These are phyloP conservation scores for Prionailurus viverrinus DNA, from an alignment of 2,113 vertebrate species.

Conservation along the genomic window DNA sequence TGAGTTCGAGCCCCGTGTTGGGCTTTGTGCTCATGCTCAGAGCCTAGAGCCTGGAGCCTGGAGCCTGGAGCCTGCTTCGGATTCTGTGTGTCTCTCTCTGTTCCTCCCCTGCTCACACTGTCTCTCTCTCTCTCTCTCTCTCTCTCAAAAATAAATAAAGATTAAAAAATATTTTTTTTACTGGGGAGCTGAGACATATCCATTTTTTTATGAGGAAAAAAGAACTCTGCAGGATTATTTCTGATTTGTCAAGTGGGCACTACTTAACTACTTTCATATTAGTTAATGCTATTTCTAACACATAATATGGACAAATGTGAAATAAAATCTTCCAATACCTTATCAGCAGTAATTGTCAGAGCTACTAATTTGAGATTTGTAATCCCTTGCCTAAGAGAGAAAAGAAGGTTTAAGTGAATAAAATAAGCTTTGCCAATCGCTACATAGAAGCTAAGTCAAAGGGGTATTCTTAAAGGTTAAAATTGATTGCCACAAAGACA, in stretches of 20 bases:
- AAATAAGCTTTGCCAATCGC: neutral
- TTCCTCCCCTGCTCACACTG: too few species aligned
- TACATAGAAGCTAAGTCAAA: neutral
- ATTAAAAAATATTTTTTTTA: too few species aligned
- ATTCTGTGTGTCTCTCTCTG: too few species aligned
- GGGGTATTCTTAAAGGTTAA: constrained; percentile 11
- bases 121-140: too few species aligned
- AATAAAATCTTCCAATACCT: constrained; percentile 45
- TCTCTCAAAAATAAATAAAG: too few species aligned
- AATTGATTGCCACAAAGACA: neutral
- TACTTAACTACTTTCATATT: neutral
- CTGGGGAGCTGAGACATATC: neutral
- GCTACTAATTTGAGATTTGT: constrained; percentile 93
- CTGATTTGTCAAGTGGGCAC: neutral
- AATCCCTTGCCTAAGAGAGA: constrained; percentile 90
- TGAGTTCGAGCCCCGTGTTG: rapidly evolving
- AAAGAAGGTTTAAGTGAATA: constrained; percentile 20
- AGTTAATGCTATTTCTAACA: neutral
- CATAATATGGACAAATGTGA: neutral
- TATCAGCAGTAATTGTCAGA: constrained; percentile 87
- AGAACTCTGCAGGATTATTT: neutral
- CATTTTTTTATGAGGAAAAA: neutral
- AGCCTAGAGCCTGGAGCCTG: too few species aligned
- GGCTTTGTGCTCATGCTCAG: too few species aligned
- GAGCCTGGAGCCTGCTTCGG: too few species aligned